Base-by-base conservation (phyloP, 1,140 invertebrate genomes). In the Scaptomyza hsui region DNA sequence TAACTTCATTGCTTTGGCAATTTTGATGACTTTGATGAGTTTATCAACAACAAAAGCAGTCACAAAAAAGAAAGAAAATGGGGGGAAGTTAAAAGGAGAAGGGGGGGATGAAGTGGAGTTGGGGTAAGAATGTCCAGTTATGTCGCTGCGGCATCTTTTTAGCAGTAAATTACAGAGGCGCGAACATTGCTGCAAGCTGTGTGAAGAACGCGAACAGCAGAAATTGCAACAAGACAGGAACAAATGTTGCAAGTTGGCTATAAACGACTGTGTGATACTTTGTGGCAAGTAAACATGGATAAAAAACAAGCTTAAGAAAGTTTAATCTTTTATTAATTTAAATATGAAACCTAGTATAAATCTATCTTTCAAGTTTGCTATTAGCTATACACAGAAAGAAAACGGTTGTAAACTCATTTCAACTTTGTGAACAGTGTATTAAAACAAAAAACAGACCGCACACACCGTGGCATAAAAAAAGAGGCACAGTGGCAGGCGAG, bases 21-120 rank as follows among this genome's bases (percentile, higher is more conserved):
- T 55, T 74, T 72, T 71, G 81, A 86, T 81, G 82, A 88, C 82
- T 86, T 86, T 86, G 81, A 86, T 86, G 81, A 64, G 81, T 86
- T 88, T 85, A 86, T 86, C 81, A 88, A 75, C 53, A 52, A 74
- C 51, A 53, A 68, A 49, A 72, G 52, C 65, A 79, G 80, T 60
- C 72, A 57, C 71, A 55, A 65, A 39, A 72, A 48, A 45, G 29
- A 55, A 29, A 39, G 16, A n/a, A 16, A n/a, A 37, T n/a, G 12
- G 21, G 45, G 29, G 48, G 18, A 3, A 18, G 19, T 19, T 26
- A 16, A 16, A 53, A 5, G 18, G 16, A 41, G 16, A 52, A 32
- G 9, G 9, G 32, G 5, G 24, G 4, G 21, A 10, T 3, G 24
- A 6, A 41, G 16, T 0, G 10, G 16, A 16, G 4, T 4, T 24